Base-by-base conservation (phyloP, 1,140 invertebrate genomes). In the Eubasilissa regina region DNA sequence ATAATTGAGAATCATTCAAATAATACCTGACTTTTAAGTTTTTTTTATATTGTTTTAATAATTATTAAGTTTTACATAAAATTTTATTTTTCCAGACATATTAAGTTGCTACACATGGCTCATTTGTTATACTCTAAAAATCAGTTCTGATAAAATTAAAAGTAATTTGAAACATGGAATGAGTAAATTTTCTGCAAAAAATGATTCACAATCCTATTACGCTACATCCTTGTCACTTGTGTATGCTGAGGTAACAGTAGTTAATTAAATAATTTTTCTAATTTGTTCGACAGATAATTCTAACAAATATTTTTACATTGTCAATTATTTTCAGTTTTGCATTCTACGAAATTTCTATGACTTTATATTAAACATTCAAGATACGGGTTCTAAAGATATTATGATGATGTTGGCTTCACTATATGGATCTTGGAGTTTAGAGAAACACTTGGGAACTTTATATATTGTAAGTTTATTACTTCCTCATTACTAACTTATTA, bases 181-280 rank as follows among this genome's bases (percentile, higher is more conserved):
- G 62, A 90, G 92, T 85, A 85, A 88, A 19, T 94, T 95, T 84
- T 88, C 91, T 21, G 93, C 93, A 0, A 91, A 92, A 81, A 95
- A 94, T 86, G 92, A 94, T 78, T 92, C 92, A 45, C 95, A 96
- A 88, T 92, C 93, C 0, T 96, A 93, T 85, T 91, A 91, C 78
- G 94, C 94, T 7, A 89, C 92, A 51, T 90, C 90, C 62, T 85
- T 96, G 1, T 92, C 95, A 0, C 85, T 94, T 55, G 92, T 93
- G 48, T 96, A 93, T 85, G 91, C 86, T 77, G 90, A 93, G 87
- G 90, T 89, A 66, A 53, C 79, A n/a, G 56, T 19, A 3, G 4
- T 60, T 10, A 15, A 60, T 60, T 60, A n/a, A 13, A 4, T 3
- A 51, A 51, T 51, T 3, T 51, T 51, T 51, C n/a, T n/a, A n/a